Percentiles rank a stretch among this genome's conserved stretches.
Evolutionary conservation across 2,113 vertebrate genomes (phyloP).

Genomic region (human (Homo sapiens)): GRCh38 chr17:60457001-60457500

Average conservation of each 20-base stretch:
- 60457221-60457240: neutral
- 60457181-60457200: neutral
- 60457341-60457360: constrained; percentile 3
- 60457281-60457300: neutral
- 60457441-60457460: no score
- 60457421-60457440: no score
- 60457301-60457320: neutral
- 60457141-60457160: neutral
- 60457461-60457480: no score
- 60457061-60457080: no score
- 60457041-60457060: no score
- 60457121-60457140: neutral
- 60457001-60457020: neutral
- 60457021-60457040: no score
- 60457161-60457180: neutral
- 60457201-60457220: neutral
- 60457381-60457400: neutral
- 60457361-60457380: neutral
- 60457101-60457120: no score
- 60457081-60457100: no score
- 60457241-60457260: constrained; percentile 10
- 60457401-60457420: neutral
- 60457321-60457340: constrained; percentile 29
- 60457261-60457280: neutral
- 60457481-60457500: no score